Evolutionary conservation across 2,113 vertebrate genomes (phyloP), one percentile per base, ranked within the genome.

Genomic region (Callionymus lyra): DNA sequence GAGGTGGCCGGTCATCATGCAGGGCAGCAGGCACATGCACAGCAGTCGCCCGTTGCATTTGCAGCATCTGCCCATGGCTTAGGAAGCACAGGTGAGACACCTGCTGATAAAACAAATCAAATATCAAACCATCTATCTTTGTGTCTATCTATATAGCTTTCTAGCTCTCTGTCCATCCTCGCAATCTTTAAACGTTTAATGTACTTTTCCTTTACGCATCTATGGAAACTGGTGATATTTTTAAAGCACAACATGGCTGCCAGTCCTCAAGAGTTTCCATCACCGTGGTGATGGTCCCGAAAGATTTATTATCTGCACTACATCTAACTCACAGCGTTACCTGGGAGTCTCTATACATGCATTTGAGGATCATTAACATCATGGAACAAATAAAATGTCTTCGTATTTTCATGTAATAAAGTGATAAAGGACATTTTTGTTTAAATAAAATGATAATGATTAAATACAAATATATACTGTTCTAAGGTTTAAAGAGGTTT

Each of bases 11-110:
- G 84, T 81, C 84, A 86, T 85, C 79, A 87, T 70, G 59, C 74
- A 86, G 10, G 86, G 86, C 19, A 87, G 77, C 33, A 87, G 65
- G 56, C 80, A 86, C 66, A 86, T 66, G 75, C 84, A 87, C 38
- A 87, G 53, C 44, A 84, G 43, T 53, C 74, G 74, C 14, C 81
- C 58, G 12, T 70, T 85, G 69, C 80, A 80, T 56, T 73, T 82
- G 70, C 78, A 83, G 52, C 65, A 80, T 65, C 31, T 81, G 47
- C 81, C 84, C 85, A 87, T 87, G 39, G 36, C 65, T 46, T 53
- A 46, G 3, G 6, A 17, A 19, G 12, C 21, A 35, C 47, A 21
- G 41, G 36, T 53, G 38, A 50, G 45, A 43, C 50, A 60, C 65
- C 59, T 67, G 47, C 21, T 47, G 6, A 43, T 17, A 16, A 59